These are phyloP conservation scores for Listrodromus nycthemerus DNA, from an alignment of 2,888 invertebrate species.

Conservation along the genomic window DNA sequence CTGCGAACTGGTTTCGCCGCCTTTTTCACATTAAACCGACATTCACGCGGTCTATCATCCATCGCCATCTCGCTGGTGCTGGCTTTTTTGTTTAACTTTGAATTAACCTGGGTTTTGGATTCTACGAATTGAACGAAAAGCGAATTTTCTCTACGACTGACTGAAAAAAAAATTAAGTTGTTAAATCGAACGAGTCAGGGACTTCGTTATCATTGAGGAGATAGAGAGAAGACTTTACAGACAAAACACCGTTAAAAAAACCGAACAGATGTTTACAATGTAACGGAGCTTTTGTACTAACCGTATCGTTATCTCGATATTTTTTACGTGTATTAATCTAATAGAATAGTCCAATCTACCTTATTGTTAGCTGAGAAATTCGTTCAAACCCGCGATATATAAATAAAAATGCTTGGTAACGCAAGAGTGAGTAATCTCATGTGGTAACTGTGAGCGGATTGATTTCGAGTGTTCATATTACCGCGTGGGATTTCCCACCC, in stretches of 20 bases:
- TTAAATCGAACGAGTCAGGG: not conserved
- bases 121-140: constrained; percentile 12
- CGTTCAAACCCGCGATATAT: not conserved
- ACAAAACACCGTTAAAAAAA: not conserved
- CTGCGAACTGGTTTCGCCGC: constrained; percentile 84
- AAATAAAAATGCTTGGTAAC: constrained; percentile 78
- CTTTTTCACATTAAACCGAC: constrained; percentile 80
- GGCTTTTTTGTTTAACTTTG: constrained; percentile 72
- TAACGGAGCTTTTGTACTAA: constrained; percentile 63
- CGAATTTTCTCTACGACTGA: not conserved
- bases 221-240: constrained; percentile 1
- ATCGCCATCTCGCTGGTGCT: constrained; percentile 82
- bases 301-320: constrained; percentile 27
- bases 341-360: not conserved
- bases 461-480: constrained; percentile 89
- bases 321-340: not conserved
- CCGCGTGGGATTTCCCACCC: constrained; percentile 93
- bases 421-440: constrained; percentile 94
- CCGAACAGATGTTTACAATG: constrained; percentile 26
- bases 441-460: constrained; percentile 97
- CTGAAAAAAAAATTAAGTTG: constrained; percentile 11
- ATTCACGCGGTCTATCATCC: constrained; percentile 78
- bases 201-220: not conserved
- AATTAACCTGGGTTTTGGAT: constrained; percentile 24
- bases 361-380: constrained; percentile 36